These are phyloP conservation scores for Atrichornis clamosus DNA, from an alignment of 2,113 vertebrate species.

Conservation along the genomic window DNA sequence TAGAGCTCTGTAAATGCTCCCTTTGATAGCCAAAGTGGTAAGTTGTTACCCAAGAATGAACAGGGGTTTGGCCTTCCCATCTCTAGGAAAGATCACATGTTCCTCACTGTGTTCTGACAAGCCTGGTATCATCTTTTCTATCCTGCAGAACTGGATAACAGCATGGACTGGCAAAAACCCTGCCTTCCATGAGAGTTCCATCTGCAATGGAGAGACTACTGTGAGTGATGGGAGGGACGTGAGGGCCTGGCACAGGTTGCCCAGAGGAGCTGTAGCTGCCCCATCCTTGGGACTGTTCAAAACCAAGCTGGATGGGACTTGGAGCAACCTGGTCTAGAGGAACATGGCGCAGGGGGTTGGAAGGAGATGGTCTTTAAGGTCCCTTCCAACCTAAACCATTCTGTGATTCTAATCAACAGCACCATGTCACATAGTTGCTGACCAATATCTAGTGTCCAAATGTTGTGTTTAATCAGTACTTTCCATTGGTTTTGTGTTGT, in stretches of 20 bases:
- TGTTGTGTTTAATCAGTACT: neutral
- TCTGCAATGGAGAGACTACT: neutral
- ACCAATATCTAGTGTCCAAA: neutral
- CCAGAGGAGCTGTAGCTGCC: neutral
- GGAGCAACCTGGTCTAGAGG: neutral
- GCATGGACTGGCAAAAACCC: neutral
- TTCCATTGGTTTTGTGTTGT: neutral
- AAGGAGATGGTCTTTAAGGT: neutral
- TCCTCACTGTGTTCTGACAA: neutral
- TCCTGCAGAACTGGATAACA: neutral
- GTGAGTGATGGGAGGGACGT: neutral
- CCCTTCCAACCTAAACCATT: neutral
- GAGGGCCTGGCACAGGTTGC: neutral
- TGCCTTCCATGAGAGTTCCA: too few relatives aligned
- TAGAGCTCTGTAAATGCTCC: neutral
- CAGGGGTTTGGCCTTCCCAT: rapidly evolving
- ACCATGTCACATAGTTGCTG: neutral
- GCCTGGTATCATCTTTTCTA: rapidly evolving
- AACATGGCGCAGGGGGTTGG: neutral
- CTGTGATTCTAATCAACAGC: neutral
- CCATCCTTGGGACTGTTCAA: neutral
- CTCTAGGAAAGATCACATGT: neutral
- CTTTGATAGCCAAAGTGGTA: neutral
- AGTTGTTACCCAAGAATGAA: neutral
- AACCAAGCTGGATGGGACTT: neutral